Percentiles rank a stretch among this genome's conserved stretches.
phyloP scores from a whole-genome alignment of 2,888 invertebrate species.

The Drosophila mettleri region DNA sequence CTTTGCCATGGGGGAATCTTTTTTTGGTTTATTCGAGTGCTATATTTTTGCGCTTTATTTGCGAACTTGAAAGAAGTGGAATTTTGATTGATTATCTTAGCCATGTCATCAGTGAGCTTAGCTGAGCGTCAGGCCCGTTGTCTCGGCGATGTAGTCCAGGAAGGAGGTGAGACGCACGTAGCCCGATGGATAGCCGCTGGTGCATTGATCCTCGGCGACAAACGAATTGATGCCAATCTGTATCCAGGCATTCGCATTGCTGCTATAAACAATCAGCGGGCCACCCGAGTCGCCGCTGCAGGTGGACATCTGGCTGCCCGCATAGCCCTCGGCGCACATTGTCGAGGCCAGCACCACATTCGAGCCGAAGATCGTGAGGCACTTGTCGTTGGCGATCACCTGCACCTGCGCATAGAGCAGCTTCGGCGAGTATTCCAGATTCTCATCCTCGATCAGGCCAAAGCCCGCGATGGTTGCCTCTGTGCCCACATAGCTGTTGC shows the following conservation, averaged over 20 bases:
- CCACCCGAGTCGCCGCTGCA: conserved; percentile 84
- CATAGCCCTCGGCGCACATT: conserved; percentile 75
- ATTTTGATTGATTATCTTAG: conserved; percentile 2
- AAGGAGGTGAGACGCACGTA: conserved; percentile 81
- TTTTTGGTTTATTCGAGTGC: conserved; percentile 20
- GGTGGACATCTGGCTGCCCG: conserved; percentile 76
- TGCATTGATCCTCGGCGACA: conserved; percentile 81
- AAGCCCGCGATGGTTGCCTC: conserved; percentile 77
- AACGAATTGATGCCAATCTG: conserved; percentile 84
- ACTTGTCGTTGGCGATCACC: conserved; percentile 75
- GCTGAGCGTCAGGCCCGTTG: conserved; percentile 52
- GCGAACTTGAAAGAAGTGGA: conserved; percentile 12
- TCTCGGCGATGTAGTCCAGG: conserved; percentile 66
- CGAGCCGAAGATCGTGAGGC: conserved; percentile 60
- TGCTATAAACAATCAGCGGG: conserved; percentile 64
- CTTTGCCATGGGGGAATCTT: conserved; percentile 11
- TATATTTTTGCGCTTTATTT: conserved; percentile 31
- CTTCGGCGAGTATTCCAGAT: conserved; percentile 72
- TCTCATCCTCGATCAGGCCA: conserved; percentile 80
- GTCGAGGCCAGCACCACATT: conserved; percentile 69
- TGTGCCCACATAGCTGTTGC: conserved; percentile 67
- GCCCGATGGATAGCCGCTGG: conserved; percentile 79
- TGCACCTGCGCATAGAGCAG: conserved; percentile 76
- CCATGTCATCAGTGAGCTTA: conserved; percentile 14
- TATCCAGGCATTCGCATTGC: conserved; percentile 47